Percentiles rank a stretch among this genome's conserved stretches.
Evolutionary conservation across 2,797 vertebrate species (phyloP).

Genomic region (Cirrhinus molitorella): DNA sequence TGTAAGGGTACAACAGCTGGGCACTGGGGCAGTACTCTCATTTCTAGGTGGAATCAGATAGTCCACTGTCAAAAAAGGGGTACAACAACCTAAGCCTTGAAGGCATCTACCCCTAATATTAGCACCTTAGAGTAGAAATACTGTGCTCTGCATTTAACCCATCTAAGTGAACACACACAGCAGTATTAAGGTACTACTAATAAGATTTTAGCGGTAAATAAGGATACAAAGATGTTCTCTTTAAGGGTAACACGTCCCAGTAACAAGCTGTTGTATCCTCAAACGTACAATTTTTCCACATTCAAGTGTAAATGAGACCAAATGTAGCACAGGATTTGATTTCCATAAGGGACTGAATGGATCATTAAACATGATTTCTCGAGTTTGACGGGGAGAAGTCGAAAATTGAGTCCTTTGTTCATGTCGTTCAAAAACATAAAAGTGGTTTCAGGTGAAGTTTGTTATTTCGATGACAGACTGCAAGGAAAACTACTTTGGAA

Average conservation of each 20-base stretch:
- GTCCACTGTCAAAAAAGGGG: not conserved
- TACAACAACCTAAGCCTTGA: no score
- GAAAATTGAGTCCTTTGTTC: not conserved
- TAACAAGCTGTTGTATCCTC: not conserved
- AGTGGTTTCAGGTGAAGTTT: not conserved
- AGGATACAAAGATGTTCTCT: no score
- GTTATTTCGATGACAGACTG: not conserved
- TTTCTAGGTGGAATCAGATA: not conserved
- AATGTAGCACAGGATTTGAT: not conserved
- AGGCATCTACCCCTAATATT: not conserved
- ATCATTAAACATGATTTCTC: not conserved
- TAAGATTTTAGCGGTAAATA: not conserved
- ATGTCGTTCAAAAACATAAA: not conserved
- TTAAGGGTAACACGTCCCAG: no score
- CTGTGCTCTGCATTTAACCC: no score
- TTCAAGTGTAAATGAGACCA: not conserved
- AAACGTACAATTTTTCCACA: not conserved
- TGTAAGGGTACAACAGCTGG: not conserved
- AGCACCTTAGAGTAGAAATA: not conserved
- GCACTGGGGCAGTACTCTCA: not conserved
- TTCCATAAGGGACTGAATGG: no score
- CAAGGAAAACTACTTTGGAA: not conserved
- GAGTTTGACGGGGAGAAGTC: no score
- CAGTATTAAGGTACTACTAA: not conserved
- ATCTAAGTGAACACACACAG: no score